These are phyloP conservation scores for Drosophila punjabiensis DNA, from an alignment of 1,140 invertebrate species.

Conservation along the genomic window DNA sequence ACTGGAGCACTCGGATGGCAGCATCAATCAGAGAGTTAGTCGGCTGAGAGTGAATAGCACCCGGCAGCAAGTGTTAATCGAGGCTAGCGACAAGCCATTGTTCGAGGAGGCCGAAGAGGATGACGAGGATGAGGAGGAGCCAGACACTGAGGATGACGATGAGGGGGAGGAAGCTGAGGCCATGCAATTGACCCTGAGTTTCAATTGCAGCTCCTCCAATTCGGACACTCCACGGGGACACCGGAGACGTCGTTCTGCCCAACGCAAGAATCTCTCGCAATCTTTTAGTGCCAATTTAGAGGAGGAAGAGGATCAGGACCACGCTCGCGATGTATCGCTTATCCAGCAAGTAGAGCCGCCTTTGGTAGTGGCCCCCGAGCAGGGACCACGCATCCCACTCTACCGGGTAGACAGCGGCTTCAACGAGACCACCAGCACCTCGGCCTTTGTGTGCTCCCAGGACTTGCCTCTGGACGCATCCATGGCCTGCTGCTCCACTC, in stretches of 20 bases:
- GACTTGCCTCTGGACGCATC: conserved; percentile 65
- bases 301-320: conserved; percentile 39
- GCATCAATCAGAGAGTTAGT: conserved; percentile 70
- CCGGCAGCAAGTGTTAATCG: conserved; percentile 15
- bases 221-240: conserved; percentile 75
- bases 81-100: conserved; percentile 13
- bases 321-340: conserved; percentile 1
- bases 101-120: conserved; percentile 29
- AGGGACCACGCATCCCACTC: conserved; percentile 40
- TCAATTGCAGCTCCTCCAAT: conserved; percentile 78
- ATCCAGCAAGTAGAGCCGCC: conserved; percentile 6
- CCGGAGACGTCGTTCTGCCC: conserved; percentile 65
- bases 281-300: conserved; percentile 71
- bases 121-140: conserved; percentile 42
- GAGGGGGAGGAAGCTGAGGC: conserved; percentile 62
- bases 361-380: neutral
- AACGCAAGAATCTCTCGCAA: conserved; percentile 82
- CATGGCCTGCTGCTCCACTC: conserved; percentile 77
- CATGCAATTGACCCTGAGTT: conserved; percentile 72
- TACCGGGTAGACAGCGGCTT: conserved; percentile 83
- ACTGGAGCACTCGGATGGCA: conserved; percentile 61
- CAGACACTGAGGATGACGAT: conserved; percentile 28
- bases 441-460: conserved; percentile 60
- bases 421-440: conserved; percentile 79
- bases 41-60: conserved; percentile 66